Conservation (phyloP, 2,888 invertebrate species). For the Sarcophaga rosellei region DNA sequence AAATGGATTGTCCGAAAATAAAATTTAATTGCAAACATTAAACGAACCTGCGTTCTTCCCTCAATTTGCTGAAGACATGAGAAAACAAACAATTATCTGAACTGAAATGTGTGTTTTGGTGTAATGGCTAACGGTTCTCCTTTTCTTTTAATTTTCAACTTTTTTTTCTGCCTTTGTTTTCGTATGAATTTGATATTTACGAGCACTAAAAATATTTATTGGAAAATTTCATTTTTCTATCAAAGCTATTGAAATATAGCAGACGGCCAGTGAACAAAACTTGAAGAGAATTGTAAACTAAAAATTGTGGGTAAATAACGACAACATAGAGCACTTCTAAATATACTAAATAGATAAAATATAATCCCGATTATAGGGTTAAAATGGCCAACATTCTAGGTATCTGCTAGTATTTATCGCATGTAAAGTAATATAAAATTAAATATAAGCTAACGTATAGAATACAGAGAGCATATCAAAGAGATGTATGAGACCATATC, state of each 20-base stretch:
- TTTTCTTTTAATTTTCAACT: not conserved
- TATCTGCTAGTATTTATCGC: no score
- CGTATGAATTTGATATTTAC: constrained; percentile 22
- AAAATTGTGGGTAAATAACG: not conserved
- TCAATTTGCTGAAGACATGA: not conserved
- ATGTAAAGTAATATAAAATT: no score
- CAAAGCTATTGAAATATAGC: constrained; percentile 36
- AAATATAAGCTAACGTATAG: no score
- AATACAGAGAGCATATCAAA: no score
- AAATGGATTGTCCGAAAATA: constrained; percentile 3
- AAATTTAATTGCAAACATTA: constrained; percentile 36
- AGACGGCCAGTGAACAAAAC: not conserved
- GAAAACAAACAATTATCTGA: not conserved
- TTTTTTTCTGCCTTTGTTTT: not conserved
- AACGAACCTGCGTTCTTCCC: not conserved
- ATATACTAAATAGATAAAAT: no score
- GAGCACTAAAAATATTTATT: constrained; percentile 46
- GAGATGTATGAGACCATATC: no score
- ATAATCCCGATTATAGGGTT: no score
- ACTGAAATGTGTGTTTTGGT: not conserved
- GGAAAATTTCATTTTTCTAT: constrained; percentile 39
- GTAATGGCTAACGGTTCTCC: not conserved
- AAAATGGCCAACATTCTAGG: no score
- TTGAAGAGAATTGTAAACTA: not conserved
- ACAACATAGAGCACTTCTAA: not conserved